Evolutionary conservation across 2,113 vertebrate genomes (phyloP).

Genomic region (Cyanocitta stelleri): DNA sequence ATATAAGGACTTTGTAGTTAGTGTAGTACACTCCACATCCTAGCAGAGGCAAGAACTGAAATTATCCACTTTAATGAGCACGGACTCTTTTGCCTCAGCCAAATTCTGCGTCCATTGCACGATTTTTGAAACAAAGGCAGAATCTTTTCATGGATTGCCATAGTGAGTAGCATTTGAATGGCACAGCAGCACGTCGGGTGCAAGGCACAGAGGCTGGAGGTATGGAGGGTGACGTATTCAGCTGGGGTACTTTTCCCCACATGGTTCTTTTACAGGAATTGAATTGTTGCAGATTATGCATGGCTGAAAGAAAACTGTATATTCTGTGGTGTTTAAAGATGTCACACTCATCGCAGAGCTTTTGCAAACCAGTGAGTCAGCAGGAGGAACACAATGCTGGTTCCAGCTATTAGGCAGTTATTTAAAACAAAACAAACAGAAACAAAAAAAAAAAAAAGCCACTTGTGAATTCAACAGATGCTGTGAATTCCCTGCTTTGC

Average conservation of each 20-base stretch:
- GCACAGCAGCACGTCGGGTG: neutral
- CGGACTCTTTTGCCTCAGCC: neutral
- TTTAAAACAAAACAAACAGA: conserved; percentile 54
- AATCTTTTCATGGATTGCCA: neutral
- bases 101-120: rapidly evolving
- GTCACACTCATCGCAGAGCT: conserved; percentile 32
- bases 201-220: neutral
- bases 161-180: neutral
- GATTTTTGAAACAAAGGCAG: neutral
- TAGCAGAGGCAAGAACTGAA: neutral
- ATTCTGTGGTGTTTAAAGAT: conserved; percentile 41
- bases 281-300: conserved; percentile 37
- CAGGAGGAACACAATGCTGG: conserved; percentile 30
- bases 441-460: neutral
- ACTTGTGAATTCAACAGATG: conserved; percentile 56
- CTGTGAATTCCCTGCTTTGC: conserved; percentile 42
- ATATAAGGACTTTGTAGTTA: rapidly evolving
- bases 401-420: conserved; percentile 54
- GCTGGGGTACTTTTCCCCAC: neutral
- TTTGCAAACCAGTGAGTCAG: conserved; percentile 60
- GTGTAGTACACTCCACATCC: neutral
- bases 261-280: neutral
- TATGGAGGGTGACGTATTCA: neutral
- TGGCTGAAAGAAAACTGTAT: conserved; percentile 35
- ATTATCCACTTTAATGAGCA: neutral